Conservation (phyloP, 1,140 invertebrate species). For the Holotrichia oblita region DNA sequence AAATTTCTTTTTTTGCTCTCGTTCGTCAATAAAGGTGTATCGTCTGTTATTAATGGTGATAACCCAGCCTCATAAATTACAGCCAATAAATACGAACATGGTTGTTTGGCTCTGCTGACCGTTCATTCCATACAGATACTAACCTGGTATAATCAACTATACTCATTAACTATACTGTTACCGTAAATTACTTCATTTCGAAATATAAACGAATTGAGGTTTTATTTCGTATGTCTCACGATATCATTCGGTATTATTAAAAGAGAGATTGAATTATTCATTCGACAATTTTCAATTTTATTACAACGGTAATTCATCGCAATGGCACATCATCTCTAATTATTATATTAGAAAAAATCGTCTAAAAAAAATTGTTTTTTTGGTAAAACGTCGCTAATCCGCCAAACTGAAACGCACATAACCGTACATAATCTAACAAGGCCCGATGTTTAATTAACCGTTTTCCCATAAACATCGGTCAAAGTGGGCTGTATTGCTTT, state of each 20-base stretch:
- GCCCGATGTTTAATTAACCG: too few species aligned
- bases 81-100: background rate
- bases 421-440: too few species aligned
- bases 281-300: too few species aligned
- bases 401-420: too few species aligned
- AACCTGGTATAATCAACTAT: background rate
- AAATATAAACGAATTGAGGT: background rate
- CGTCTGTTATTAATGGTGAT: background rate
- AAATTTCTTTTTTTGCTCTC: too few species aligned
- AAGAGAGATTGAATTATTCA: background rate
- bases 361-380: too few species aligned
- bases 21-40: background rate
- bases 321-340: too few species aligned
- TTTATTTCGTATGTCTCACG: background rate
- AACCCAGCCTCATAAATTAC: background rate
- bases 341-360: too few species aligned
- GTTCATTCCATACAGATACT: background rate
- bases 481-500: too few species aligned
- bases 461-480: too few species aligned
- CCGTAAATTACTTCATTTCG: slow-evolving; percentile 2
- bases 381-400: too few species aligned
- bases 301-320: too few species aligned
- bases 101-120: background rate
- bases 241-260: background rate
- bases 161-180: background rate